Percentiles rank a stretch among this genome's conserved stretches.
Conservation (phyloP, 2,113 vertebrate species). For the Platycercus adscitus region DNA sequence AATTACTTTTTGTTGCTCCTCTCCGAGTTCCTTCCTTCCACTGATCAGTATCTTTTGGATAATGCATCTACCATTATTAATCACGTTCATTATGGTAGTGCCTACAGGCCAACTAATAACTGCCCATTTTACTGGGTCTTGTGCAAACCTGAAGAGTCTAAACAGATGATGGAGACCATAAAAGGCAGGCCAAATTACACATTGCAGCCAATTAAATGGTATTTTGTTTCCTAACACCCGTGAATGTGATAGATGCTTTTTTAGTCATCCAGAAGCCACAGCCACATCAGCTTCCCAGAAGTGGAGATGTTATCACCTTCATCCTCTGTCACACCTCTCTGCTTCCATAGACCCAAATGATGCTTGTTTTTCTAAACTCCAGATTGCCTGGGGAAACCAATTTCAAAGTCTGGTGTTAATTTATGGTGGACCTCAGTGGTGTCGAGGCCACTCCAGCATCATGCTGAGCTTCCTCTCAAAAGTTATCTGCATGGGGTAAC, state of each 20-base stretch:
- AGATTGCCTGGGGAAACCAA: not conserved
- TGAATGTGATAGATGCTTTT: not conserved
- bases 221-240: not conserved
- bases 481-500: not conserved
- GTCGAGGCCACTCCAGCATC: not conserved
- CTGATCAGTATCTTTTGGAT: not conserved
- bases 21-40: not conserved
- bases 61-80: not conserved
- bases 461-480: not conserved
- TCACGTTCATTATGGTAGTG: not conserved
- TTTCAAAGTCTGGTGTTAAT: not conserved
- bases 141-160: not conserved
- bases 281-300: conserved; percentile 4
- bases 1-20: not conserved
- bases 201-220: not conserved
- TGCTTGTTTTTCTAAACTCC: not conserved
- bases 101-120: not conserved
- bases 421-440: not conserved
- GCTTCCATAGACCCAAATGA: not conserved
- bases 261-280: not conserved
- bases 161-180: not conserved
- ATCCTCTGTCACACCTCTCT: not conserved
- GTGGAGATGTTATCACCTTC: not conserved
- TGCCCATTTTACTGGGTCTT: not conserved
- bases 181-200: not conserved